These are phyloP conservation scores for Drosophila pruinosa DNA, from an alignment of 1,140 invertebrate species.

Conservation along the genomic window DNA sequence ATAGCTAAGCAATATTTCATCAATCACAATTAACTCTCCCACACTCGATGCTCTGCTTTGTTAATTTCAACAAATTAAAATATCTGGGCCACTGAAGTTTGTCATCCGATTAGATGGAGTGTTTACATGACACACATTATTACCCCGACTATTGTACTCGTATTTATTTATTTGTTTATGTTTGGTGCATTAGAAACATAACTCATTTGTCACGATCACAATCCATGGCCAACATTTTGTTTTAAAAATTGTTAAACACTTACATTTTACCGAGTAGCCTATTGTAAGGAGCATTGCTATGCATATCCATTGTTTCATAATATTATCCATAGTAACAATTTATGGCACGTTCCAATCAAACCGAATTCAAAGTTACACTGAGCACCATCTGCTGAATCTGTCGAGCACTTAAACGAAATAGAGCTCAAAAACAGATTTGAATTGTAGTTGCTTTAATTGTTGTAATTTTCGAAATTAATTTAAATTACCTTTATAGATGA, in stretches of 20 bases:
- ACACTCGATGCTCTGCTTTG: conserved; percentile 38
- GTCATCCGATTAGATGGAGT: conserved; percentile 54
- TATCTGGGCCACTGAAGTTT: conserved; percentile 73
- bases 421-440: neutral
- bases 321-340: neutral
- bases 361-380: conserved; percentile 7
- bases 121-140: conserved; percentile 43
- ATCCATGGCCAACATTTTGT: conserved; percentile 1
- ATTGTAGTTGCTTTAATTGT: conserved; percentile 52
- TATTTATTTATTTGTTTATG: conserved; percentile 56
- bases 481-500: conserved; percentile 38
- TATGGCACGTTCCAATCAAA: neutral
- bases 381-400: neutral
- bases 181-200: conserved; percentile 34
- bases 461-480: conserved; percentile 66
- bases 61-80: conserved; percentile 67
- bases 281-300: neutral
- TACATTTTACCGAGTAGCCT: conserved; percentile 1
- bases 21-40: neutral
- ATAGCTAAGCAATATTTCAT: neutral
- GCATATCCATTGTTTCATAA: neutral
- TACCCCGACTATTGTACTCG: neutral
- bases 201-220: conserved; percentile 15
- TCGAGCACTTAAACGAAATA: conserved; percentile 1
- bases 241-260: conserved; percentile 1